phyloP scores from a whole-genome alignment of 2,888 invertebrate genomes.

The Mechanitis messenoides region DNA sequence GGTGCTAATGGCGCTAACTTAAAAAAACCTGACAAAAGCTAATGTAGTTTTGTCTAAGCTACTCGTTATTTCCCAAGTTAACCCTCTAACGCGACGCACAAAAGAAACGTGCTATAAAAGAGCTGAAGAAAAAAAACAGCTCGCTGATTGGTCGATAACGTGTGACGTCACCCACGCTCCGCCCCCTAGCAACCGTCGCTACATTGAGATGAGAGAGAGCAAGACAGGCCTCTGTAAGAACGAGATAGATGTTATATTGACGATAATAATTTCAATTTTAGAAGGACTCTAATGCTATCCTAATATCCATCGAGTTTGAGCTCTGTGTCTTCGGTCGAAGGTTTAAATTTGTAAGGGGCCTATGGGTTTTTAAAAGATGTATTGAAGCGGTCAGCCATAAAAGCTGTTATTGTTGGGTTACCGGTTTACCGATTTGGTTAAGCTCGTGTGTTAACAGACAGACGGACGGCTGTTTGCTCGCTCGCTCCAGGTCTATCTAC shows the following conservation, averaged over 20 bases:
- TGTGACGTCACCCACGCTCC: conserved; percentile 66
- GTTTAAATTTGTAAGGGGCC: conserved; percentile 28
- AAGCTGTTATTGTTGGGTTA: conserved; percentile 76
- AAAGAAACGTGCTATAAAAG: conserved; percentile 26
- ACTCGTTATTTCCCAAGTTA: conserved; percentile 32
- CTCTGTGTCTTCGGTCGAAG: fast-evolving
- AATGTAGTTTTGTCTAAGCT: conserved; percentile 31
- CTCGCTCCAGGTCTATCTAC: conserved; percentile 34
- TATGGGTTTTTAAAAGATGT: conserved; percentile 25
- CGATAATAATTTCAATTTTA: conserved; percentile 29
- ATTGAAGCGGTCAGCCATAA: conserved; percentile 62
- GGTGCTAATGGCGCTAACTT: conserved; percentile 30
- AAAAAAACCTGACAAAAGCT: conserved; percentile 31
- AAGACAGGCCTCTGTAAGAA: conserved; percentile 53
- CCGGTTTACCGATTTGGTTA: conserved; percentile 76
- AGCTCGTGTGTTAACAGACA: conserved; percentile 72
- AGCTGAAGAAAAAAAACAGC: conserved; percentile 48
- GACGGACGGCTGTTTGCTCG: conserved; percentile 57
- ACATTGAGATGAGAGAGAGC: conserved; percentile 68
- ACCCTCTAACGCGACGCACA: conserved; percentile 26
- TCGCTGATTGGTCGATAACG: conserved; percentile 54
- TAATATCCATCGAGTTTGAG: conserved; percentile 22
- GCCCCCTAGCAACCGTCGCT: conserved; percentile 74
- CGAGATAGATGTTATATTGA: conserved; percentile 59
- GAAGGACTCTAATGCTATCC: conserved; percentile 31